Conservation (phyloP, 2,113 vertebrate genomes). For the Anseranas semipalmata region DNA sequence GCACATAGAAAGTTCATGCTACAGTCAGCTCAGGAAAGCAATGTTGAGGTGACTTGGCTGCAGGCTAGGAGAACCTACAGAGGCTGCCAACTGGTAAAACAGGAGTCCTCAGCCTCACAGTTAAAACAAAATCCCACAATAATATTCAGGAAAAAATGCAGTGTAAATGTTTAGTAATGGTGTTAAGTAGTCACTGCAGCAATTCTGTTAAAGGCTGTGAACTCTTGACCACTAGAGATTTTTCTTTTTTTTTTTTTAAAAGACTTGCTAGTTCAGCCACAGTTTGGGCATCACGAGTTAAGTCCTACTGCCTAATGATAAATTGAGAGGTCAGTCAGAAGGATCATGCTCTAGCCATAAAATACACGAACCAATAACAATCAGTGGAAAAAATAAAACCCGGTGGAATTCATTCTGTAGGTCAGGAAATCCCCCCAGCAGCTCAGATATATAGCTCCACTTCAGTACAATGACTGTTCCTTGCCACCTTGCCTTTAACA, state of each 20-base stretch:
- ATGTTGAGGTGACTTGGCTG: fast-evolving
- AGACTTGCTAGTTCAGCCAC: background rate
- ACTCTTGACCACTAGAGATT: background rate
- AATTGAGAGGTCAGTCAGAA: background rate
- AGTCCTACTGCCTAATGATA: fast-evolving
- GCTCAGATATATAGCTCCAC: background rate
- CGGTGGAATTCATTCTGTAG: background rate
- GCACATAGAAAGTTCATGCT: fast-evolving
- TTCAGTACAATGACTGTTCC: fast-evolving
- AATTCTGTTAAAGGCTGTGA: background rate
- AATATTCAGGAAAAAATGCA: background rate
- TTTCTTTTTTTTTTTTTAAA: too few species aligned
- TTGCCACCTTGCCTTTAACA: fast-evolving
- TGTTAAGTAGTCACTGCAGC: background rate
- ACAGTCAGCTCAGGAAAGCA: background rate
- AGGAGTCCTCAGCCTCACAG: background rate
- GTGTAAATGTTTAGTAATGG: fast-evolving
- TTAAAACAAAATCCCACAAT: background rate
- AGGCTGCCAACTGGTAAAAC: background rate
- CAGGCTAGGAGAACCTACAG: background rate
- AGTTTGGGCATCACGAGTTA: fast-evolving
- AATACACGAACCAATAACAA: background rate
- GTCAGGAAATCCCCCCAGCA: fast-evolving
- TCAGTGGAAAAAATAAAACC: background rate
- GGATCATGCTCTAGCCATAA: background rate